Percentiles rank a stretch among this genome's conserved stretches.
Conservation (phyloP, 2,797 vertebrate genomes). For the Sebastes vulpes region DNA sequence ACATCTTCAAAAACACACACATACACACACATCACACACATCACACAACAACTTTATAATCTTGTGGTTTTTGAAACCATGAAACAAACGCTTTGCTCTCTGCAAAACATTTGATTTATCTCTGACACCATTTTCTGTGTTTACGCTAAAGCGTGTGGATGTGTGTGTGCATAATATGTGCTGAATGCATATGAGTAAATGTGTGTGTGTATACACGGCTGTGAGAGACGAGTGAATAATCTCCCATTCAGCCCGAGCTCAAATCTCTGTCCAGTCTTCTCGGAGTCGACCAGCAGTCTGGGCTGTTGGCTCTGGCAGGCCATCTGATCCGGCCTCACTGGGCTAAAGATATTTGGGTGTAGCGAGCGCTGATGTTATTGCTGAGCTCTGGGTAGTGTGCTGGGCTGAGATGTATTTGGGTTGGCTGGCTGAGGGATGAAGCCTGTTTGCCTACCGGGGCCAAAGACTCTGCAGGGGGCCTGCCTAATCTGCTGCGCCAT, state of each 20-base stretch:
- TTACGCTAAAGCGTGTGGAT: not conserved
- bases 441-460: slow-evolving; percentile 79
- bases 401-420: slow-evolving; percentile 73
- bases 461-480: slow-evolving; percentile 75
- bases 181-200: not conserved
- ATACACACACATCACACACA: slow-evolving; percentile 10
- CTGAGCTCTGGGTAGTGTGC: slow-evolving; percentile 39
- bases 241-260: slow-evolving; percentile 11
- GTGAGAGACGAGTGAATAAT: slow-evolving; percentile 44
- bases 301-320: slow-evolving; percentile 47
- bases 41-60: slow-evolving; percentile 48
- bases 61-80: slow-evolving; percentile 52
- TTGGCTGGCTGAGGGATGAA: slow-evolving; percentile 79
- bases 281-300: slow-evolving; percentile 44
- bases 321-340: slow-evolving; percentile 58
- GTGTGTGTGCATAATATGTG: not conserved
- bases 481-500: slow-evolving; percentile 80
- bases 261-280: slow-evolving; percentile 36
- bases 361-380: slow-evolving; percentile 56
- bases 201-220: not conserved
- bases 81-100: slow-evolving; percentile 34
- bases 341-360: slow-evolving; percentile 59
- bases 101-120: slow-evolving; percentile 27
- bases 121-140: not conserved
- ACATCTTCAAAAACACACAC: slow-evolving; percentile 39